Evolutionary conservation across 2,888 invertebrate genomes (phyloP).

Genomic region (Teinopalpus imperialis): DNA sequence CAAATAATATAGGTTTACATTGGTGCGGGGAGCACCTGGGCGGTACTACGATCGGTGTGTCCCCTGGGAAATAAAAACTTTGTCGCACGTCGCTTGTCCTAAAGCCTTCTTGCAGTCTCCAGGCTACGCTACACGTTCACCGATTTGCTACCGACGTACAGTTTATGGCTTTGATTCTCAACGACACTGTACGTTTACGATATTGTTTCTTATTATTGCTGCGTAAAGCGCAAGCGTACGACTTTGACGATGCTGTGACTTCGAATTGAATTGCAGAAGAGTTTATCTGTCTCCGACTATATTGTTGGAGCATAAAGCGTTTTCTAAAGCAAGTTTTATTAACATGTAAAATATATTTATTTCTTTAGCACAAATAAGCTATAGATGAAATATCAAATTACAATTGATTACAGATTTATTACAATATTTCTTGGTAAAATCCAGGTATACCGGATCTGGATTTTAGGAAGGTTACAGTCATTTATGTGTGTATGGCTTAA

Average conservation of each 20-base stretch:
- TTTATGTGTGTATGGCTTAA: too few relatives aligned
- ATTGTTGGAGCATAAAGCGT: not conserved
- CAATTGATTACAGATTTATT: too few relatives aligned
- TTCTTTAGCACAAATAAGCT: too few relatives aligned
- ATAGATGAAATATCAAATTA: too few relatives aligned
- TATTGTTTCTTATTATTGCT: conserved; percentile 69
- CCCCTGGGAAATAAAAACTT: conserved; percentile 81
- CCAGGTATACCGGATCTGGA: too few relatives aligned
- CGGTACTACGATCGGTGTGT: conserved; percentile 77
- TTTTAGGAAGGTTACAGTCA: too few relatives aligned
- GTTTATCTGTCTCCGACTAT: conserved; percentile 18
- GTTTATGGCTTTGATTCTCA: conserved; percentile 76
- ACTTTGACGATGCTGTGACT: conserved; percentile 30
- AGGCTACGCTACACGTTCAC: conserved; percentile 64
- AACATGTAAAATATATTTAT: too few relatives aligned
- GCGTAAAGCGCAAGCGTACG: conserved; percentile 54
- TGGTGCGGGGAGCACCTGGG: conserved; percentile 74
- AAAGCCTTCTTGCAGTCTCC: conserved; percentile 74
- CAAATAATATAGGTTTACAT: conserved; percentile 81
- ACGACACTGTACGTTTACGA: conserved; percentile 70
- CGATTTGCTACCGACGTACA: conserved; percentile 72
- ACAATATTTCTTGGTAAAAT: too few relatives aligned
- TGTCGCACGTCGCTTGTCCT: conserved; percentile 79
- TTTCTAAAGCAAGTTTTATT: too few relatives aligned
- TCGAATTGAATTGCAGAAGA: conserved; percentile 34